Evolutionary conservation across 1,140 invertebrate genomes (phyloP).

Genomic region (Copidosoma floridanum): DNA sequence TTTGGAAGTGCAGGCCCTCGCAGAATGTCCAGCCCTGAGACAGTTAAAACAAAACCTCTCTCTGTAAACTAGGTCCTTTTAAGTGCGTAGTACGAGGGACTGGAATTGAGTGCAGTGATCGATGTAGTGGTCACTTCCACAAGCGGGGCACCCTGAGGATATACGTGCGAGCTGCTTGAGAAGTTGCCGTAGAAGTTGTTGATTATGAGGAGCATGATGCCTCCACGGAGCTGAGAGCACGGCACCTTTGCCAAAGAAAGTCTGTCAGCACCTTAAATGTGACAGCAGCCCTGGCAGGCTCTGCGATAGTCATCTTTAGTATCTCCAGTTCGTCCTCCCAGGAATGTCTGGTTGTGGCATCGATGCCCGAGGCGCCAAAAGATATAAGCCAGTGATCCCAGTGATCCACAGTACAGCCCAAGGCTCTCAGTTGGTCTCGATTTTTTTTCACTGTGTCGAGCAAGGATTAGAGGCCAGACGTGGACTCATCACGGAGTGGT

Average conservation of each 20-base stretch:
- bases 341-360: background rate
- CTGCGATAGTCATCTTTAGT: background rate
- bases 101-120: background rate
- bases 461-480: background rate
- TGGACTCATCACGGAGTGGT: background rate
- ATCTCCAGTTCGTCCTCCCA: background rate
- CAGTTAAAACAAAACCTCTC: background rate
- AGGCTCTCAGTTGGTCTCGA: background rate
- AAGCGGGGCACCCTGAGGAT: background rate
- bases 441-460: background rate
- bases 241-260: background rate
- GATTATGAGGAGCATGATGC: background rate
- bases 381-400: background rate
- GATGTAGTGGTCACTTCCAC: background rate
- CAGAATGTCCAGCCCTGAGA: background rate
- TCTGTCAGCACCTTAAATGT: background rate
- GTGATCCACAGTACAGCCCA: background rate
- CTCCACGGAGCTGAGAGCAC: background rate
- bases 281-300: background rate
- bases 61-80: background rate
- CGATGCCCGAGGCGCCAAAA: background rate
- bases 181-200: background rate
- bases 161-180: background rate
- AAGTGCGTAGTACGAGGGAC: background rate
- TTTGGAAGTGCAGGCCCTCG: background rate